phyloP scores from a whole-genome alignment of 2,888 invertebrate species.

The Caenorhabditis sinica region DNA sequence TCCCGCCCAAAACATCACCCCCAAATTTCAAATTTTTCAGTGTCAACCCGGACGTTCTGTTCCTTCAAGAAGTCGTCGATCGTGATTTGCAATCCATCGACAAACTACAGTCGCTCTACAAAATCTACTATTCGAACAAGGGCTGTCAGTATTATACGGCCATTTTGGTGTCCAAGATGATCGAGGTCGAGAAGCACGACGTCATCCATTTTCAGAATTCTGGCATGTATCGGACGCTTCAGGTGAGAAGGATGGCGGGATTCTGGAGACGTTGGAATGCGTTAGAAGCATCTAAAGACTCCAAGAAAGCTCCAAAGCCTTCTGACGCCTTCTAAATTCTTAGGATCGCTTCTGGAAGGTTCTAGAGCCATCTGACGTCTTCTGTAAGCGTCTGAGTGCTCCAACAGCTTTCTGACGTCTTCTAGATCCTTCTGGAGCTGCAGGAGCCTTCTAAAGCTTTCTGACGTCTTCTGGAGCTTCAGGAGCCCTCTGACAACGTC shows the following conservation, averaged over 20 bases:
- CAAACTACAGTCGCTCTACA: slow-evolving; percentile 84
- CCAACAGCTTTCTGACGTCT: too few relatives aligned
- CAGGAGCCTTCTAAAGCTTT: too few relatives aligned
- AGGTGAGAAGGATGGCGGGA: neutral
- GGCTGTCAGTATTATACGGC: slow-evolving; percentile 83
- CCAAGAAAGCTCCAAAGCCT: too few relatives aligned
- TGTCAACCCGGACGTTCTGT: slow-evolving; percentile 86
- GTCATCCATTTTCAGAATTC: slow-evolving; percentile 85
- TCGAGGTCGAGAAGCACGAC: slow-evolving; percentile 82
- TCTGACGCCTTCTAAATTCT: too few relatives aligned
- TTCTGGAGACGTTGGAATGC: neutral
- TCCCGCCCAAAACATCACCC: neutral
- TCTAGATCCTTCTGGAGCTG: too few relatives aligned
- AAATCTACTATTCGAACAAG: slow-evolving; percentile 84
- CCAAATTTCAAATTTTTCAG: slow-evolving; percentile 82
- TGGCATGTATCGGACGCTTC: slow-evolving; percentile 86
- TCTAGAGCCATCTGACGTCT: too few relatives aligned
- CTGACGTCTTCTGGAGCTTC: too few relatives aligned
- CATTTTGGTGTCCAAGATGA: slow-evolving; percentile 79
- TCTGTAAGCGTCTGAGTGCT: too few relatives aligned
- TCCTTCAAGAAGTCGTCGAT: slow-evolving; percentile 86
- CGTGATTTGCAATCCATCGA: slow-evolving; percentile 85
- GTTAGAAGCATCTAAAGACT: too few relatives aligned
- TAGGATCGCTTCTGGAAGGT: too few relatives aligned
- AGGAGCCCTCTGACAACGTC: too few relatives aligned